A percentile compares a stretch with the other conserved stretches of the same genome.
These are phyloP conservation scores for Edolisoma coerulescens DNA, from an alignment of 2,113 vertebrate genomes.

Conservation along the genomic window DNA sequence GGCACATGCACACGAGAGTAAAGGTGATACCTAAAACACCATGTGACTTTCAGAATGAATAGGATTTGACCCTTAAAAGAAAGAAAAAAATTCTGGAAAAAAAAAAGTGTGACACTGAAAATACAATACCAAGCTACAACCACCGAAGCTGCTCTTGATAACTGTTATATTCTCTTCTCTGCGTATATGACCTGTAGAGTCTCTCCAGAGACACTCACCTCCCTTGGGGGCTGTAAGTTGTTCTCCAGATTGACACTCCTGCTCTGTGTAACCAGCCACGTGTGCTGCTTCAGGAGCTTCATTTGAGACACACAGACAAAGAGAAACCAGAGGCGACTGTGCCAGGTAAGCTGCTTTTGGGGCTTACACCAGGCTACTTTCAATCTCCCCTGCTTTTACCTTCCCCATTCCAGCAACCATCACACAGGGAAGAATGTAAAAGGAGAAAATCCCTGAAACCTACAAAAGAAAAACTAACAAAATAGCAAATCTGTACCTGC, in stretches of 20 bases:
- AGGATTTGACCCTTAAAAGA: neutral
- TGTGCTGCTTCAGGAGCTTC: neutral
- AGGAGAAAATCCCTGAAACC: neutral
- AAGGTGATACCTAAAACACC: neutral
- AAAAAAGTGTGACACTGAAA: neutral
- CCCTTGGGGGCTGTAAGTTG: accelerated
- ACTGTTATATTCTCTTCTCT: neutral
- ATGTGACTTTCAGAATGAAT: neutral
- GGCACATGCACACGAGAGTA: neutral
- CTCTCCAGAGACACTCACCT: neutral
- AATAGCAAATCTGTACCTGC: neutral
- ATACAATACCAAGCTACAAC: neutral
- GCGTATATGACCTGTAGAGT: neutral
- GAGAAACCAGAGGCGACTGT: neutral
- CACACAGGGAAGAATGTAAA: neutral
- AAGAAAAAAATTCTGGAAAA: neutral
- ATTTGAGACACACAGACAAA: neutral
- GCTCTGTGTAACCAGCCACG: accelerated
- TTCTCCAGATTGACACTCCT: neutral
- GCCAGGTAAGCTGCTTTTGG: neutral
- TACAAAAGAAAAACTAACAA: neutral
- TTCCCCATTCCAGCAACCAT: neutral
- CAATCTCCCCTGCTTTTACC: neutral
- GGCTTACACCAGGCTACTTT: neutral
- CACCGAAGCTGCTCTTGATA: neutral